phyloP scores from a whole-genome alignment of 1,140 invertebrate genomes.

The Campodea augens region DNA sequence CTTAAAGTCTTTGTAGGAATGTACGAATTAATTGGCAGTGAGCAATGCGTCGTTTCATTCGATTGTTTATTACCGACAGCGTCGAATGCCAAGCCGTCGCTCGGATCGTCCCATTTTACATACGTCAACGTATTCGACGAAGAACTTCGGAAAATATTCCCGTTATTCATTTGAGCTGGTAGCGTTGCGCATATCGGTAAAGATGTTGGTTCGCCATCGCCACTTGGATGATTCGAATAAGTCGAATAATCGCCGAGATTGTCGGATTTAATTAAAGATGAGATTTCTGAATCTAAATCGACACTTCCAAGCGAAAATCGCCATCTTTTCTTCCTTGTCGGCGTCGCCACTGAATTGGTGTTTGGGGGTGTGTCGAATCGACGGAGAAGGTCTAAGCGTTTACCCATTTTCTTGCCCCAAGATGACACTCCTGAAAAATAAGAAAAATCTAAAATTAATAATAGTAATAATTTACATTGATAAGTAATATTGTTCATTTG shows the following conservation, averaged over 20 bases:
- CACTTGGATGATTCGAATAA: not conserved
- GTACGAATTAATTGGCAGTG: constrained; percentile 12
- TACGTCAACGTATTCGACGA: constrained; percentile 55
- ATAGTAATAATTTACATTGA: no score
- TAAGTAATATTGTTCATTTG: no score
- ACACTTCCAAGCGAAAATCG: constrained; percentile 19
- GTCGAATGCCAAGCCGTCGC: constrained; percentile 47
- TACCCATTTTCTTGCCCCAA: constrained; percentile 58
- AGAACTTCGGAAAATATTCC: constrained; percentile 44
- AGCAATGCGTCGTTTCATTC: not conserved
- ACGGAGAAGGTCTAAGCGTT: constrained; percentile 52
- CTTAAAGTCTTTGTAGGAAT: constrained; percentile 36
- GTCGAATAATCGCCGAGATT: constrained; percentile 14
- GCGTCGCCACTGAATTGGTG: constrained; percentile 16
- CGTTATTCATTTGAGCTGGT: constrained; percentile 19
- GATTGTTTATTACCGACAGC: constrained; percentile 25
- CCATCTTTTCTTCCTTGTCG: constrained; percentile 16
- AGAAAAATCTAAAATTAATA: no score
- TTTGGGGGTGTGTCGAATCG: constrained; percentile 41
- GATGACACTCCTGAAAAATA: constrained; percentile 41
- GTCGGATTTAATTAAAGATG: constrained; percentile 24
- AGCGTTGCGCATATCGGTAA: not conserved
- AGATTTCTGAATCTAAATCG: constrained; percentile 13
- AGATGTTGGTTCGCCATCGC: constrained; percentile 17
- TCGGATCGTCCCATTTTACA: constrained; percentile 54